Evolutionary conservation across 2,888 invertebrate species (phyloP).

Genomic region (Cephus rjabovi): DNA sequence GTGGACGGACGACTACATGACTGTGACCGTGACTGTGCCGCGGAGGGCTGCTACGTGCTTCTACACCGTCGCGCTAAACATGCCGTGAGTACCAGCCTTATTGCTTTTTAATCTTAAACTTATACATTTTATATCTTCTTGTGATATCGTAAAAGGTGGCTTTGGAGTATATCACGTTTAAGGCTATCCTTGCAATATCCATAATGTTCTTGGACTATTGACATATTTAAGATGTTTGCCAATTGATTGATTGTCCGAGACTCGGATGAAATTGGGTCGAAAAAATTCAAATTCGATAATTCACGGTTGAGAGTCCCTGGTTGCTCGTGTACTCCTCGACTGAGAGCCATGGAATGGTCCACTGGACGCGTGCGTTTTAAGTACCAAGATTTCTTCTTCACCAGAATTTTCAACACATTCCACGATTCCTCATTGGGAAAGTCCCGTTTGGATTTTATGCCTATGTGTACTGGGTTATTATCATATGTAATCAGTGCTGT

Average conservation of each 20-base stretch:
- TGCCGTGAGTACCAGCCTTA: conserved; percentile 35
- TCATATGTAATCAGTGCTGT: not conserved
- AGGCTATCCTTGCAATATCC: not conserved
- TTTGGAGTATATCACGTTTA: not conserved
- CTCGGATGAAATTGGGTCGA: not conserved
- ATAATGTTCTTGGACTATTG: not conserved
- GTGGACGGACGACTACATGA: not conserved
- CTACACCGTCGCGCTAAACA: conserved; percentile 23
- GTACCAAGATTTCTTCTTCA: not conserved
- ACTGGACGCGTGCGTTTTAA: not conserved
- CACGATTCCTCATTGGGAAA: not conserved
- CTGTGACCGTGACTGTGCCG: conserved; percentile 39
- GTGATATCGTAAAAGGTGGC: not conserved
- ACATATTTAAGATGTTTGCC: not conserved
- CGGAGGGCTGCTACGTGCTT: conserved; percentile 10
- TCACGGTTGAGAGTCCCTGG: not conserved
- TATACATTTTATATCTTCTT: not conserved
- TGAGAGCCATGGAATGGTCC: not conserved
- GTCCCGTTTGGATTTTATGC: not conserved
- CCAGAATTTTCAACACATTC: not conserved
- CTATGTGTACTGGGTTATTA: not conserved
- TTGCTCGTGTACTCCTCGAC: not conserved
- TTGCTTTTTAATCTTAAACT: not conserved
- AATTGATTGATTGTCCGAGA: not conserved
- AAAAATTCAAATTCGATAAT: not conserved